Conservation (phyloP, 2,113 vertebrate genomes). For the Maccullochella peelii region DNA sequence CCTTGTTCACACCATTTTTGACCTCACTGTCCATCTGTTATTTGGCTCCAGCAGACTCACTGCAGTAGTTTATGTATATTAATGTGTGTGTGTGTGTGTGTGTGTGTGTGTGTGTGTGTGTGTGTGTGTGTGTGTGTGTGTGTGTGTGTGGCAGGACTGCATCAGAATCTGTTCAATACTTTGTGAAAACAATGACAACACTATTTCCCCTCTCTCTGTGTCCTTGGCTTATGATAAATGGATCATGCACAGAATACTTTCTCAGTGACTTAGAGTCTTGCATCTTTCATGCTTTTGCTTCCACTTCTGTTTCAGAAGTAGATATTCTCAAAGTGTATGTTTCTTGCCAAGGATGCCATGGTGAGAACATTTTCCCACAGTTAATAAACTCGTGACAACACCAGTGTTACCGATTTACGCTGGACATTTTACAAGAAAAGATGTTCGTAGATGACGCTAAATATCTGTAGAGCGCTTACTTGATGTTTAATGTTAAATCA, state of each 20-base stretch:
- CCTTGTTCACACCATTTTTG: conserved; percentile 39
- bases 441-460: too few relatives aligned
- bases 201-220: neutral
- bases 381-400: too few relatives aligned
- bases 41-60: conserved; percentile 38
- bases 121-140: conserved; percentile 6
- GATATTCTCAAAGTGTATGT: neutral
- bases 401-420: too few relatives aligned
- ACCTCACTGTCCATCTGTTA: conserved; percentile 57
- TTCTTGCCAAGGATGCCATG: neutral
- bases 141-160: neutral
- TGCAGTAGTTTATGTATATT: conserved; percentile 44
- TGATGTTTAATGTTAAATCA: too few relatives aligned
- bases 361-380: too few relatives aligned
- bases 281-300: conserved; percentile 14
- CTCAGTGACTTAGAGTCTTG: neutral
- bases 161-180: conserved; percentile 12
- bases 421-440: too few relatives aligned
- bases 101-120: neutral
- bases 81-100: neutral
- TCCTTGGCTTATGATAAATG: conserved; percentile 22
- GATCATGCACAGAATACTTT: conserved; percentile 8
- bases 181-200: neutral
- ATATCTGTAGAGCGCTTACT: too few relatives aligned
- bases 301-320: neutral